Evolutionary conservation across 1,140 invertebrate species (phyloP).

Genomic region (Phthorimaea operculella): DNA sequence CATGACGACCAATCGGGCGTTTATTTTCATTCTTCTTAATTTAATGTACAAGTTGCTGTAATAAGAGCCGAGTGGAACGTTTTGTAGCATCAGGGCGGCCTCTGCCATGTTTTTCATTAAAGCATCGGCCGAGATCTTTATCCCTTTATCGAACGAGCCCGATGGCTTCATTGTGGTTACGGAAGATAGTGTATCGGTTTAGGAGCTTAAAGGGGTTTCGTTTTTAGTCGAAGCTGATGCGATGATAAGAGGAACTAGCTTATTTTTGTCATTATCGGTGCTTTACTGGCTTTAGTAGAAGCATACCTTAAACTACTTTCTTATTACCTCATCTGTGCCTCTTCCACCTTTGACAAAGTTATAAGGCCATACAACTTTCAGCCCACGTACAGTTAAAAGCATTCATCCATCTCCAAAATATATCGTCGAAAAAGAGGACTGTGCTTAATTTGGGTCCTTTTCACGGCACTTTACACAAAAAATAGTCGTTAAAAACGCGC

Average conservation of each 20-base stretch:
- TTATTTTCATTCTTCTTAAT: no score
- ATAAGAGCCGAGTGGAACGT: no score
- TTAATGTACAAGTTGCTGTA: no score
- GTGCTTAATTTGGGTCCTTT: conserved; percentile 15
- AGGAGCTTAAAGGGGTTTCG: no score
- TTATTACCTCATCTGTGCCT: neutral
- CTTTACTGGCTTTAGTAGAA: no score
- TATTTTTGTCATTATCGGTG: no score
- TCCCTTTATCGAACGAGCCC: conserved; percentile 28
- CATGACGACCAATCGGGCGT: no score
- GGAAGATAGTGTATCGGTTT: no score
- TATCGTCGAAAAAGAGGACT: neutral
- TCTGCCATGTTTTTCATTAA: conserved; percentile 29
- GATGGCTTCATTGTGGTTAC: conserved; percentile 30
- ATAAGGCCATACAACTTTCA: neutral
- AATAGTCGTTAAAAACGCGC: conserved; percentile 46
- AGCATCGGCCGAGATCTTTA: conserved; percentile 28
- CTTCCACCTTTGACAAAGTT: neutral
- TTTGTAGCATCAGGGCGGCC: no score
- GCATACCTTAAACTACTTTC: no score
- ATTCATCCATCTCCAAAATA: conserved; percentile 2
- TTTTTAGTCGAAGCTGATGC: no score
- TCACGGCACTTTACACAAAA: conserved; percentile 34
- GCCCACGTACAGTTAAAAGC: conserved; percentile 1
- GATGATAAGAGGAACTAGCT: no score